A percentile compares a stretch with the other conserved stretches of the same genome.
phyloP scores from a whole-genome alignment of 2,113 vertebrate genomes.

The Corvus moneduloides region DNA sequence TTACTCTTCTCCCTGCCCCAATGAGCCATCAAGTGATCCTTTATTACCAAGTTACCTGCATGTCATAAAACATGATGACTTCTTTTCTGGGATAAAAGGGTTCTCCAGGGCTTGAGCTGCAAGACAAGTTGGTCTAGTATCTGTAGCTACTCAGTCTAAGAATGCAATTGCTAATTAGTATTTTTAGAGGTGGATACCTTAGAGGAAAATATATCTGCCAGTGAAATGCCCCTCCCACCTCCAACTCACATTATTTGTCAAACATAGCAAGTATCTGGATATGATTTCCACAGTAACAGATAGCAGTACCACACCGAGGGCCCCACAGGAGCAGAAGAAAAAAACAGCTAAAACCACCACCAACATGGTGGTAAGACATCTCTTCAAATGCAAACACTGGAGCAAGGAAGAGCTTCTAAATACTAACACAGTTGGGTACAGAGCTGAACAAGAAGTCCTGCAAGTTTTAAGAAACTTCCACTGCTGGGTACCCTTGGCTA shows the following conservation, averaged over 20 bases:
- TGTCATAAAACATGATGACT: neutral
- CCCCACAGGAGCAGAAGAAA: neutral
- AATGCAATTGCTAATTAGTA: neutral
- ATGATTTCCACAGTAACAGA: neutral
- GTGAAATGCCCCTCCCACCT: neutral
- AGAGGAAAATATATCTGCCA: neutral
- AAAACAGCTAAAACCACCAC: constrained; percentile 29
- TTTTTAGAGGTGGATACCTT: neutral
- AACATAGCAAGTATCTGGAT: neutral
- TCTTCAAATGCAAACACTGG: neutral
- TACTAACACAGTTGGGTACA: neutral
- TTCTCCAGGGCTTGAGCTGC: neutral
- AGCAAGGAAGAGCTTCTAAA: neutral
- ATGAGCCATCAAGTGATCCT: neutral
- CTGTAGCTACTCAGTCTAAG: neutral
- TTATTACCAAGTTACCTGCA: neutral
- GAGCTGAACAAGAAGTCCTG: neutral
- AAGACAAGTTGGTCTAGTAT: neutral
- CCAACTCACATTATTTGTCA: neutral
- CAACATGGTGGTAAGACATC: neutral
- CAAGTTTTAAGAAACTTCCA: neutral
- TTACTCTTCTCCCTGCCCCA: neutral
- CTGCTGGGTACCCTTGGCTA: neutral
- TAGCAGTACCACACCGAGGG: neutral
- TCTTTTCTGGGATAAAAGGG: neutral